Conservation (phyloP, 2,797 vertebrate species). For the Syngnathus acus region DNA sequence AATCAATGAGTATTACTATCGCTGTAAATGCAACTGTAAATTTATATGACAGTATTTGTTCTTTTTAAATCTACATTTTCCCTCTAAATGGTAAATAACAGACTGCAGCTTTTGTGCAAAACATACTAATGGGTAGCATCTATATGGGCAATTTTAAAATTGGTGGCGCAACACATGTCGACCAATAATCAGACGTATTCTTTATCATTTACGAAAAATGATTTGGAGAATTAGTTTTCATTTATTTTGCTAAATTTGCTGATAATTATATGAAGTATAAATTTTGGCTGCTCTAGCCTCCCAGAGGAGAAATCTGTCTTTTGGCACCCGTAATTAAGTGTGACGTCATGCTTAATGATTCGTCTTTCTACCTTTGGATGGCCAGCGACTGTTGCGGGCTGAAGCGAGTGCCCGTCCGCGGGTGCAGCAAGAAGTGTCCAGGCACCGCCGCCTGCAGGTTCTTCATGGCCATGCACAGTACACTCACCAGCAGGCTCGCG, state of each 20-base stretch:
- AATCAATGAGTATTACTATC: background rate
- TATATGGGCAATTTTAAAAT: too few species aligned
- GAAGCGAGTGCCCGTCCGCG: slow-evolving; percentile 72
- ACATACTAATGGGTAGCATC: too few species aligned
- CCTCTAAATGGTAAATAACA: background rate
- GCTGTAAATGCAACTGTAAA: background rate
- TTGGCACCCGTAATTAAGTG: too few species aligned
- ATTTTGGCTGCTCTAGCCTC: too few species aligned
- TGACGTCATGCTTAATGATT: background rate
- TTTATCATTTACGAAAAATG: too few species aligned
- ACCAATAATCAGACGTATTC: too few species aligned
- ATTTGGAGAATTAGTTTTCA: too few species aligned
- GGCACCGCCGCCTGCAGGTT: slow-evolving; percentile 66
- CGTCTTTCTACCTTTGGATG: slow-evolving; percentile 67
- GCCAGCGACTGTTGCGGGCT: slow-evolving; percentile 69
- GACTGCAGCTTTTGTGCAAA: background rate
- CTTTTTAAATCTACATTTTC: background rate
- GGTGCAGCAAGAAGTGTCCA: slow-evolving; percentile 71
- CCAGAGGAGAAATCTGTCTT: too few species aligned
- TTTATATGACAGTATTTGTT: background rate
- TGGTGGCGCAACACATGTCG: too few species aligned
- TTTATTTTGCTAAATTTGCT: too few species aligned
- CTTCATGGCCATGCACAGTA: slow-evolving; percentile 64
- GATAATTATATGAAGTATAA: too few species aligned
- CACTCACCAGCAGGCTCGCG: slow-evolving; percentile 49